These are phyloP conservation scores for Scaptomyza graminum DNA, from an alignment of 1,140 invertebrate genomes.

Conservation along the genomic window DNA sequence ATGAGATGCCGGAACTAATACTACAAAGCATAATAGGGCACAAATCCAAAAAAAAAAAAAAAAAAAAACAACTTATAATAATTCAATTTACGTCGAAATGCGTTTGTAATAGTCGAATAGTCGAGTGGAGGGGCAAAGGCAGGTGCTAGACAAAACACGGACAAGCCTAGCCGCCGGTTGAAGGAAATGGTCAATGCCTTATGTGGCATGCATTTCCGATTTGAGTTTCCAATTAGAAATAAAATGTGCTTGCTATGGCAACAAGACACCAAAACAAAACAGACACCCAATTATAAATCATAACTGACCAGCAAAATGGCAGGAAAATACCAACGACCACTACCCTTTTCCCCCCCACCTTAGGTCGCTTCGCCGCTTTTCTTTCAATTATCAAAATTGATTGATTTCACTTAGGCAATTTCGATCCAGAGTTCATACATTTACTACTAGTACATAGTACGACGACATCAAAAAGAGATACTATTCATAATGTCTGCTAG, in stretches of 20 bases:
- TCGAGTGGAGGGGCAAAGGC: constrained; percentile 1
- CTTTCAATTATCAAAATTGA: not conserved
- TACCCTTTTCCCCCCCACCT: not conserved
- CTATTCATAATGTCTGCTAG: not conserved
- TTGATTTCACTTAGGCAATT: constrained; percentile 1
- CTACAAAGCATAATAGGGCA: too few relatives aligned
- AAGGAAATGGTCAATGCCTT: constrained; percentile 45
- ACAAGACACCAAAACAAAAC: not conserved
- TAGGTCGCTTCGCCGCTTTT: not conserved
- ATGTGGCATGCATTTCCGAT: constrained; percentile 30
- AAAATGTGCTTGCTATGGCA: not conserved
- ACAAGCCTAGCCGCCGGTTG: not conserved
- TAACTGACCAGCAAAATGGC: constrained; percentile 9
- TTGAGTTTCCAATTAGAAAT: constrained; percentile 34
- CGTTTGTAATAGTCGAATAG: constrained; percentile 57
- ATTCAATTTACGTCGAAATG: constrained; percentile 58
- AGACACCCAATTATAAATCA: constrained; percentile 1
- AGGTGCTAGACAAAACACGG: constrained; percentile 12
- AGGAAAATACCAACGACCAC: not conserved
- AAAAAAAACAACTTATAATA: constrained; percentile 36
- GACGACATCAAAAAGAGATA: not conserved
- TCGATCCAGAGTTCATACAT: not conserved
- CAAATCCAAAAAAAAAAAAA: too few relatives aligned
- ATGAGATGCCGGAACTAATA: constrained; percentile 18
- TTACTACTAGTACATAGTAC: too few relatives aligned